These are phyloP conservation scores for Megaceryle alcyon DNA, from an alignment of 2,797 vertebrate genomes.

Conservation along the genomic window DNA sequence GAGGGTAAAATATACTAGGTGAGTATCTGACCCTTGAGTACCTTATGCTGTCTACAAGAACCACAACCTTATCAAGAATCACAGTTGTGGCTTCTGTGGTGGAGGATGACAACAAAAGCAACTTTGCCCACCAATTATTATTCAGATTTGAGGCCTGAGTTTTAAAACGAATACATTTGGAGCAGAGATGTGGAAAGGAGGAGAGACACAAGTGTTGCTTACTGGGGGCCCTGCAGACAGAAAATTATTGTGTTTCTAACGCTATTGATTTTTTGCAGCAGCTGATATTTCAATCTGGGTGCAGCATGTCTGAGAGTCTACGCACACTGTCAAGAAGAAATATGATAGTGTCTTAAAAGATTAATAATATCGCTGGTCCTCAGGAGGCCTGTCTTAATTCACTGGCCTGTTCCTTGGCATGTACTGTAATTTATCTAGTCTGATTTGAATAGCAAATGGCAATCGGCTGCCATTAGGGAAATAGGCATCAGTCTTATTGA, in stretches of 20 bases:
- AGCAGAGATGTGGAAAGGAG: conserved; percentile 46
- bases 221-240: conserved; percentile 78
- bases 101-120: conserved; percentile 47
- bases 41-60: conserved; percentile 16
- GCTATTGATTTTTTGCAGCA: conserved; percentile 86
- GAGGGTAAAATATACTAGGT: neutral
- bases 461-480: conserved; percentile 89
- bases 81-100: conserved; percentile 53
- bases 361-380: conserved; percentile 87
- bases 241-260: conserved; percentile 85
- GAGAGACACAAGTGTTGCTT: conserved; percentile 70
- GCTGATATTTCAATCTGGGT: conserved; percentile 89
- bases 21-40: conserved; percentile 21
- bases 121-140: conserved; percentile 37
- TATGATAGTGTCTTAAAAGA: conserved; percentile 91
- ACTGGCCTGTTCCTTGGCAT: conserved; percentile 88
- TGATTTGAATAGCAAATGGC: conserved; percentile 90
- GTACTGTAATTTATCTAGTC: conserved; percentile 90
- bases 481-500: conserved; percentile 88
- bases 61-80: conserved; percentile 48
- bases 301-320: conserved; percentile 86
- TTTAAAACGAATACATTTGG: conserved; percentile 64
- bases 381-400: conserved; percentile 90
- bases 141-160: conserved; percentile 37
- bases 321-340: conserved; percentile 87